Conservation (phyloP, 2,113 vertebrate species). For the Aphelocoma coerulescens region DNA sequence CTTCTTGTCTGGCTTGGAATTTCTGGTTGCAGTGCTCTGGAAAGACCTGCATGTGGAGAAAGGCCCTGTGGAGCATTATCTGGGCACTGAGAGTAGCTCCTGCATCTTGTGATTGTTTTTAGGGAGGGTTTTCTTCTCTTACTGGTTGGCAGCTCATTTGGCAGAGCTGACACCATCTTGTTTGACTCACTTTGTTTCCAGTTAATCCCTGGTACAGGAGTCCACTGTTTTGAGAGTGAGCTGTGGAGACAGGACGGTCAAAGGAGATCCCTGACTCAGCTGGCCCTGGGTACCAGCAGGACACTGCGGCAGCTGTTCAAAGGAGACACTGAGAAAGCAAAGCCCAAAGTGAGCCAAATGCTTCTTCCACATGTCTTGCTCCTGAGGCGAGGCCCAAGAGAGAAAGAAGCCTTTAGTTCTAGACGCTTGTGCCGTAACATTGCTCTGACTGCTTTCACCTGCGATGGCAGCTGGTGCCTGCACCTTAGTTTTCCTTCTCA, state of each 20-base stretch:
- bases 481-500: background rate
- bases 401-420: background rate
- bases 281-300: background rate
- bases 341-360: background rate
- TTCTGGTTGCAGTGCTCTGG: background rate
- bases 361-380: background rate
- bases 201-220: background rate
- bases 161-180: background rate
- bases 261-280: background rate
- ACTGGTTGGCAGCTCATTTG: background rate
- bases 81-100: background rate
- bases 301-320: background rate
- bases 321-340: background rate
- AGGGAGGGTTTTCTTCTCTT: background rate
- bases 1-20: background rate
- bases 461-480: background rate
- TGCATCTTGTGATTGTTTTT: background rate
- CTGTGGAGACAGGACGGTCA: accelerated
- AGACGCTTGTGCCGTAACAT: accelerated
- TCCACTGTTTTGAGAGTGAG: background rate
- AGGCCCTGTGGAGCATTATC: background rate
- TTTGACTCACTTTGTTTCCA: background rate
- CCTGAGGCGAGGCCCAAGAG: background rate
- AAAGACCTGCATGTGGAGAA: background rate
- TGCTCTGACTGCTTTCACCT: background rate